Base-by-base conservation (phyloP, 2,113 vertebrate species). In the Puffinus mauretanicus region DNA sequence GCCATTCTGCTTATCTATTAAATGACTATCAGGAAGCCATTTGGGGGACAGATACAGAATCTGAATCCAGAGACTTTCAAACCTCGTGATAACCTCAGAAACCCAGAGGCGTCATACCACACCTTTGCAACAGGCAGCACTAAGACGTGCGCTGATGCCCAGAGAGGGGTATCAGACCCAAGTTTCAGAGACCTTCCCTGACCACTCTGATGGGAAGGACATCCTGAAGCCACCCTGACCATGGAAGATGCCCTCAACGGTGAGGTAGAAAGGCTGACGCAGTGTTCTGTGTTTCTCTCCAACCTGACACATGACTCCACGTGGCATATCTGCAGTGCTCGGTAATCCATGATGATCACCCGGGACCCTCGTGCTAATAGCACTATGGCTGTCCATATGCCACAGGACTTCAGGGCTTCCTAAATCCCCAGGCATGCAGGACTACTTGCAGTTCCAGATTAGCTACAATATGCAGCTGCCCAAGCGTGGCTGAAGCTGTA, bases 101-200 rank as follows among this genome's bases (percentile, higher is more conserved):
- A 15, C 22, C 47, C 67, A 15, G 73, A 10, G 52, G 30, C 11
- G 4, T 8, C 27, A 1, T 4, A 24, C n/a, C 1, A 1, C 6
- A 4, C n/a, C 54, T 38, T 3, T 8, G 9, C 49, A 6, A 49
- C 32, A 10, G 60, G 36, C 64, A 46, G 57, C 71, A 34, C 38
- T 10, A 14, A 14, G 36, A 13, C 0, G 4, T 0, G 38, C 1
- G 1, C 70, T 18, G 70, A 22, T 2, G 16, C 44, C 46, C 60
- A 15, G 46, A 24, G 46, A n/a, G 9, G 34, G 60, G 18, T 8
- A 36, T 6, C 25, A 26, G 36, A 57, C 38, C 17, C 8, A 14
- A 13, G 7, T 5, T 15, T 36, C 16, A 36, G 30, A 44, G 47
- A 42, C 27, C 24, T 8, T 29, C 29, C 67, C 27, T 4, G 19